Evolutionary conservation across 2,113 vertebrate species (phyloP).

Genomic region (Aegypius monachus): DNA sequence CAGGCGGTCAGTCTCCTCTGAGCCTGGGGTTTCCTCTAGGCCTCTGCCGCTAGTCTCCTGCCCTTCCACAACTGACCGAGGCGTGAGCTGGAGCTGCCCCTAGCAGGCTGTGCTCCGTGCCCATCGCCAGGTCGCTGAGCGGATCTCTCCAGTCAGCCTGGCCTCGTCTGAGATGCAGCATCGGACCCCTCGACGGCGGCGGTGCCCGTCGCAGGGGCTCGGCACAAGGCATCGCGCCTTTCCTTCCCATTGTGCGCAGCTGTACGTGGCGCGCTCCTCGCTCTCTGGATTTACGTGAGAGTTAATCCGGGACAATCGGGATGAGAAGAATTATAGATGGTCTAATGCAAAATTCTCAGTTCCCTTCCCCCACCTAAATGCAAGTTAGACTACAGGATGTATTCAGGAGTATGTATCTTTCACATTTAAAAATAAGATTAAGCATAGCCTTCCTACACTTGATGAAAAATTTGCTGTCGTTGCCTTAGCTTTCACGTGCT

Average conservation of each 20-base stretch:
- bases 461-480: neutral
- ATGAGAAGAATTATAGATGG: neutral
- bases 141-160: neutral
- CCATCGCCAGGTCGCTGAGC: neutral
- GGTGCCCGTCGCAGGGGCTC: neutral
- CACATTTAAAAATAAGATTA: neutral
- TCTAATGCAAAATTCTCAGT: neutral
- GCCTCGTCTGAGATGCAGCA: neutral
- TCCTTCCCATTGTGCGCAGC: neutral
- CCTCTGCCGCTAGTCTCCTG: neutral
- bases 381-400: neutral
- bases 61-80: accelerated
- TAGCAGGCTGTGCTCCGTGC: neutral
- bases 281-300: neutral
- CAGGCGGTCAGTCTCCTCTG: neutral
- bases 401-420: neutral
- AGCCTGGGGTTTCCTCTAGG: neutral
- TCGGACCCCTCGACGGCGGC: neutral
- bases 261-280: accelerated
- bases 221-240: accelerated
- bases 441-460: neutral
- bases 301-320: neutral
- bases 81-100: neutral
- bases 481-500: neutral
- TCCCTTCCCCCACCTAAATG: neutral